phyloP scores from a whole-genome alignment of 2,113 vertebrate genomes.

The Brachypodius melanocephalos region DNA sequence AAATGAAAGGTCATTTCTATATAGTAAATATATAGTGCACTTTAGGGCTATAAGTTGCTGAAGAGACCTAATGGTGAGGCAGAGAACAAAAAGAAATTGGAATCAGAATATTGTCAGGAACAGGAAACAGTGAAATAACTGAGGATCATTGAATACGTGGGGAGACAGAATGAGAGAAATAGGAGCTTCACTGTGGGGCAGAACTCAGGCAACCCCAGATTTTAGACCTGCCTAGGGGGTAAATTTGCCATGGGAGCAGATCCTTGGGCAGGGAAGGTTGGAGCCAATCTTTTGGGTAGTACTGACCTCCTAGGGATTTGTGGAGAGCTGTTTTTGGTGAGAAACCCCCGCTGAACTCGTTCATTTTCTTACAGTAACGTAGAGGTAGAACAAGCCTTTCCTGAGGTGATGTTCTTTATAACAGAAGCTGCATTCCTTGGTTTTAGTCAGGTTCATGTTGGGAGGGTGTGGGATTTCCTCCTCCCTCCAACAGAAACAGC shows the following conservation, averaged over 20 bases:
- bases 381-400: neutral
- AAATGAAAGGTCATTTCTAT: neutral
- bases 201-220: neutral
- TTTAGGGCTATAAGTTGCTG: neutral
- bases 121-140: neutral
- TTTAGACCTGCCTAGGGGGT: neutral
- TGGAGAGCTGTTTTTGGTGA: neutral
- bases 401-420: neutral
- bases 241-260: fast-evolving
- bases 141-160: neutral
- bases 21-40: neutral
- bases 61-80: neutral
- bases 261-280: neutral
- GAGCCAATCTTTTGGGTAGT: neutral
- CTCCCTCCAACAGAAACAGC: neutral
- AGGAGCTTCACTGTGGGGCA: neutral
- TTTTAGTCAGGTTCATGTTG: fast-evolving
- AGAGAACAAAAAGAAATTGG: neutral
- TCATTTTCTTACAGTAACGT: neutral
- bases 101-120: neutral
- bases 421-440: neutral
- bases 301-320: fast-evolving
- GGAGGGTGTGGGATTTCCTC: neutral
- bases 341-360: too few relatives aligned
- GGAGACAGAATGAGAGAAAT: neutral